These are phyloP conservation scores for Pterophyllum scalare DNA, from an alignment of 2,113 vertebrate genomes.

Conservation along the genomic window DNA sequence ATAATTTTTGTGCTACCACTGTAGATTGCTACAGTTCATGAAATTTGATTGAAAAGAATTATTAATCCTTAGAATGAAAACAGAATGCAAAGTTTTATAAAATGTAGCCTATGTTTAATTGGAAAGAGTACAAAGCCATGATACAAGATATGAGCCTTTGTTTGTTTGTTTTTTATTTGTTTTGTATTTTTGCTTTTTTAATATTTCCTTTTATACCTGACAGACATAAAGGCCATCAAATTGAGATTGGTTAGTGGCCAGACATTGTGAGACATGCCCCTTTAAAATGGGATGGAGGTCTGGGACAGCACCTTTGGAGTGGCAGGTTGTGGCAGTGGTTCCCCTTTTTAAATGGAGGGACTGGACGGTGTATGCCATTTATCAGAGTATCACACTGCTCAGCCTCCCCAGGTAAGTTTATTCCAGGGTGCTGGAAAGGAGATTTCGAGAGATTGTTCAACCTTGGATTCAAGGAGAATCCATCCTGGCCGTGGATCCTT, in stretches of 20 bases:
- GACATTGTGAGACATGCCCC: not conserved
- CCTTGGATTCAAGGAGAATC: not conserved
- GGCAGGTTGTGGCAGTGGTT: not conserved
- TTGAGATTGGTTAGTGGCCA: not conserved
- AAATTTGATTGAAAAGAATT: not conserved
- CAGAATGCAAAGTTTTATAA: not conserved
- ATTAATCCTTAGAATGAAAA: accelerated
- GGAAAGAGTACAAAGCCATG: not conserved
- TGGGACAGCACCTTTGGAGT: not conserved
- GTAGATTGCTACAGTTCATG: not conserved
- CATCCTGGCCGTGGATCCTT: not conserved
- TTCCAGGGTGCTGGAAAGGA: not conserved
- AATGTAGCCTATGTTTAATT: not conserved
- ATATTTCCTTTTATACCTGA: not conserved
- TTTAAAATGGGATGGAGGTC: no score
- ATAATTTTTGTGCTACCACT: no score
- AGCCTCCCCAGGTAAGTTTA: not conserved
- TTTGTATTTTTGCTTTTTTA: no score
- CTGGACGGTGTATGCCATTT: not conserved
- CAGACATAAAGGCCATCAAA: not conserved
- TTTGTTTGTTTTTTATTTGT: no score
- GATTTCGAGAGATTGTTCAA: not conserved
- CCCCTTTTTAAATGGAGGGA: not conserved
- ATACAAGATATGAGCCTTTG: no score
- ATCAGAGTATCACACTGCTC: not conserved